Evolutionary conservation across 2,888 invertebrate species (phyloP), one percentile per base, ranked within the genome.

Genomic region (Pristionchus fissidentatus): DNA sequence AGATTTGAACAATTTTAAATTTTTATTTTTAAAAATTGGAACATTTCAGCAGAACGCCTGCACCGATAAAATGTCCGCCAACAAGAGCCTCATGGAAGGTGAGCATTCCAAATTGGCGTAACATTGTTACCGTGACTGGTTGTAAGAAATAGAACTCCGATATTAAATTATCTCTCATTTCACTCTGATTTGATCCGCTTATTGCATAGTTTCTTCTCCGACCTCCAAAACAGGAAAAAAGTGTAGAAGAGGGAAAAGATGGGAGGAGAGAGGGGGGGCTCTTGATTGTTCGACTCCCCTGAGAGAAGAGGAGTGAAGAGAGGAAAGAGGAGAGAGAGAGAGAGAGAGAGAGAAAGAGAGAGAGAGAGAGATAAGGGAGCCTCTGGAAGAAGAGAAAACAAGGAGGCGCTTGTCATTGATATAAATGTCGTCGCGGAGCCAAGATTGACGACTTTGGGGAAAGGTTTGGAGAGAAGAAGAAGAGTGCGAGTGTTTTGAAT

Each of bases 51-150:
- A 60, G 60, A 32, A n/a, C n/a, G n/a, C 66, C 5, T 66, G 66
- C 41, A 29, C 29, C 32, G 70, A 70, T 10, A 38, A 70, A 15
- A 41, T 70, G 41, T 3, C 26, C n/a, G n/a, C n/a, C n/a, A 70
- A 70, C 43, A 70, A 70, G 70, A 70, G n/a, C 1, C 70, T 70
- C 41, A 70, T 70, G 70, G 70, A 70, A 43, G 70, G 70, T n/a
- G 0, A 41, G 70, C 43, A n/a, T n/a, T n/a, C n/a, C n/a, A n/a
- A n/a, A n/a, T n/a, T 57, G n/a, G 15, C 0, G 3, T 62, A 35
- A 8, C 60, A 8, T 62, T n/a, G n/a, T n/a, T n/a, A n/a, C n/a
- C n/a, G n/a, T n/a, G n/a, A n/a, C n/a, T n/a, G n/a, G n/a, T n/a
- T n/a, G n/a, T n/a, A n/a, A n/a, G n/a, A n/a, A n/a, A n/a, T n/a